Evolutionary conservation across 2,797 vertebrate genomes (phyloP).

Genomic region (Amniataba percoides): DNA sequence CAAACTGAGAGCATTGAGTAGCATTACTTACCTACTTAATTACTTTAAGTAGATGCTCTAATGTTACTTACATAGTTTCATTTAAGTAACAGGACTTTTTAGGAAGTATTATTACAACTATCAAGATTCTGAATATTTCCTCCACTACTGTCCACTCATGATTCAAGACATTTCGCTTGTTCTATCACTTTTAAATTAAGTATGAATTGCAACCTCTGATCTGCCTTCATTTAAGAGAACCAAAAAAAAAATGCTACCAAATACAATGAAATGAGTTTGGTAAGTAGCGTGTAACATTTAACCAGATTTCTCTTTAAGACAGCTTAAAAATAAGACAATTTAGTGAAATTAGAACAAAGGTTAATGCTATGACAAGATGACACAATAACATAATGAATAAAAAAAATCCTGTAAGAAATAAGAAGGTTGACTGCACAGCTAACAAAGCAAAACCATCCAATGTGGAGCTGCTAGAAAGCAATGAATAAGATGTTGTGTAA

Average conservation of each 20-base stretch:
- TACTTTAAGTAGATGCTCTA: not conserved
- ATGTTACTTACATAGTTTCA: not conserved
- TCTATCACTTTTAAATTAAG: not conserved
- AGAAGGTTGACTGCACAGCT: too few species aligned
- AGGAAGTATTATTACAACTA: not conserved
- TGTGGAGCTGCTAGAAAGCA: too few species aligned
- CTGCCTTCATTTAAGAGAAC: not conserved
- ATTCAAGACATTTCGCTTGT: not conserved
- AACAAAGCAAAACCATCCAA: too few species aligned
- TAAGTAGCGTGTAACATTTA: not conserved
- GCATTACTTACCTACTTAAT: not conserved
- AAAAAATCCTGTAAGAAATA: not conserved
- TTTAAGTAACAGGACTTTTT: not conserved
- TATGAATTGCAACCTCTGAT: not conserved
- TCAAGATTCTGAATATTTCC: not conserved
- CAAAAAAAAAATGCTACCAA: not conserved
- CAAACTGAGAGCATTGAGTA: not conserved
- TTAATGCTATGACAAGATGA: not conserved
- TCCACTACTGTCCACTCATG: not conserved
- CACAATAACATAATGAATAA: not conserved
- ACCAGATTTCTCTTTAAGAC: not conserved
- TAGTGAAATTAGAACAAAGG: not conserved
- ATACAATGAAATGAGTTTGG: not conserved
- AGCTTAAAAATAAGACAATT: too few species aligned
- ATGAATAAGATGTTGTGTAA: too few species aligned